Evolutionary conservation across 2,113 vertebrate species (phyloP), one percentile per base, ranked within the genome.

Genomic region (Gymnarchus niloticus): DNA sequence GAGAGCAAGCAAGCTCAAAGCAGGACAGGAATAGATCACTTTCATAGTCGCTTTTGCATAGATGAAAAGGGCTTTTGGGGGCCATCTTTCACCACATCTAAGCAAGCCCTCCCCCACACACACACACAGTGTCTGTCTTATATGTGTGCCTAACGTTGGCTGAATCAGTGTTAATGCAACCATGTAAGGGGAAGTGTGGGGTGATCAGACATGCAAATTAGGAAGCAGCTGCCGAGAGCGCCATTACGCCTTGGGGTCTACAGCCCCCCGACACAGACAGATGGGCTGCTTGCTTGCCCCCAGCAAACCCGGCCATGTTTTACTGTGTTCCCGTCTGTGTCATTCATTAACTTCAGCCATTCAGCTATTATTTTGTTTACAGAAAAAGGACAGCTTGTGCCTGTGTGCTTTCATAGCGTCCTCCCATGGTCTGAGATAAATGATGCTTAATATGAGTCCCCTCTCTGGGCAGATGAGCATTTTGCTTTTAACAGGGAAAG

Each of bases 191-290:
- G 91, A 91, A 89, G 92, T 93, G 92, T 92, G 91, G 37, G 44
- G 44, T 91, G 88, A 93, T 91, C 93, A 93, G 93, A 92, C 92
- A 93, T 93, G 93, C 92, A 93, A 93, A 94, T 94, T 90, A 92
- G 91, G 88, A 92, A 90, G 92, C 92, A 93, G 92, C 92, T 93
- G 92, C 92, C 91, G 91, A 93, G 93, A 93, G 88, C 90, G 92
- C 93, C 92, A 92, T 93, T 93, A 92, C 86, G 88, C 85, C 89
- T 88, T 10, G 23, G 37, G 89, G 90, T 88, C 90, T 91, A 92
- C 92, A 92, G 87, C 82, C 84, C 87, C 89, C 89, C 87, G 82
- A 92, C 87, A 92, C 90, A 91, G 92, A 91, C 90, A 92, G 91
- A 93, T 91, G 91, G 92, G 91, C 90, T 86, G 87, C 90, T 44